These are phyloP conservation scores for Lethocerus indicus DNA, from an alignment of 1,140 invertebrate genomes.

Conservation along the genomic window DNA sequence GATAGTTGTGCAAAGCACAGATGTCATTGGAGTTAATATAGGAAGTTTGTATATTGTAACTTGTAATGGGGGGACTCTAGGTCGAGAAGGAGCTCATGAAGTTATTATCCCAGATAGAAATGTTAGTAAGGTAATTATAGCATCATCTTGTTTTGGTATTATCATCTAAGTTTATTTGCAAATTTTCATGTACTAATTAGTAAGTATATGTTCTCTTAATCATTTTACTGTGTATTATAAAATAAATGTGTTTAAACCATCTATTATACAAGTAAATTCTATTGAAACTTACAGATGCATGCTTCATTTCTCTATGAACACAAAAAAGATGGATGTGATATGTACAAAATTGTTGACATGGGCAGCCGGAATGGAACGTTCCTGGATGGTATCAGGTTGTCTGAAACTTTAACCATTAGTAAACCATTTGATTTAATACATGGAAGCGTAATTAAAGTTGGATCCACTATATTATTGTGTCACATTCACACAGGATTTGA, in stretches of 20 bases:
- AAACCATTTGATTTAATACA: slow-evolving; percentile 42
- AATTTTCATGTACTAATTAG: background rate
- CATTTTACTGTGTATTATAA: slow-evolving; percentile 6
- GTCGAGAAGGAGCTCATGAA: slow-evolving; percentile 58
- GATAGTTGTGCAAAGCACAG: slow-evolving; percentile 65
- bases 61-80: slow-evolving; percentile 67
- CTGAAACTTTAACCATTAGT: slow-evolving; percentile 50
- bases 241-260: background rate
- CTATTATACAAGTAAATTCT: background rate
- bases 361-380: slow-evolving; percentile 78
- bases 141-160: slow-evolving; percentile 7
- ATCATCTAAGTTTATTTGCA: slow-evolving; percentile 2
- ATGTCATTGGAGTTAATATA: slow-evolving; percentile 41
- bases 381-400: slow-evolving; percentile 59
- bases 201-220: slow-evolving; percentile 9
- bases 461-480: slow-evolving; percentile 56
- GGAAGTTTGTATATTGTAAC: slow-evolving; percentile 73
- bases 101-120: slow-evolving; percentile 61
- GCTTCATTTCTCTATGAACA: slow-evolving; percentile 30
- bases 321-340: slow-evolving; percentile 33
- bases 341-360: slow-evolving; percentile 57
- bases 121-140: slow-evolving; percentile 48
- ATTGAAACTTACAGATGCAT: slow-evolving; percentile 1
- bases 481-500: slow-evolving; percentile 72
- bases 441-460: slow-evolving; percentile 42